Conservation (phyloP, 2,888 invertebrate species). For the Busseola fusca region DNA sequence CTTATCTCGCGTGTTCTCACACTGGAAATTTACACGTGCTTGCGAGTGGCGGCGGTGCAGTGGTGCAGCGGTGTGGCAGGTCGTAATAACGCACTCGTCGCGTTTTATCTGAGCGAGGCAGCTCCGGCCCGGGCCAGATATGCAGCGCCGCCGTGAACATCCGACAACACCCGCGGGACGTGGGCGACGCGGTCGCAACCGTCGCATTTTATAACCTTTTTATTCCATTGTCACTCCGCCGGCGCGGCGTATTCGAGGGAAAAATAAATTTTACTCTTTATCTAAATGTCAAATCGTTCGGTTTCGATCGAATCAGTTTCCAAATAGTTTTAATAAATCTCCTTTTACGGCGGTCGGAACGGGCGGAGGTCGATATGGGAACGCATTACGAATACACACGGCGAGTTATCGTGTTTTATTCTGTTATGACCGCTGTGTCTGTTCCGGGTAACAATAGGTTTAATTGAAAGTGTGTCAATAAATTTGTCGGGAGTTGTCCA, state of each 20-base stretch:
- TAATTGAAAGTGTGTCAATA: constrained; percentile 89
- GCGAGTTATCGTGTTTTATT: constrained; percentile 87
- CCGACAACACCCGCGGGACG: constrained; percentile 83
- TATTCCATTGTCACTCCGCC: constrained; percentile 88
- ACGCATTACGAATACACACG: constrained; percentile 84
- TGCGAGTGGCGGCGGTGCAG: constrained; percentile 73
- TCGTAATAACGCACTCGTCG: constrained; percentile 84
- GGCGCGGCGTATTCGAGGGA: constrained; percentile 81
- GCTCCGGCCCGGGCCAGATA: constrained; percentile 71
- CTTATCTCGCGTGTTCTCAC: constrained; percentile 86
- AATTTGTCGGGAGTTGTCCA: constrained; percentile 83
- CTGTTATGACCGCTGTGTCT: constrained; percentile 85
- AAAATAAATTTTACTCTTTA: constrained; percentile 89
- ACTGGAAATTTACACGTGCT: constrained; percentile 88
- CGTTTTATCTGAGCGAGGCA: constrained; percentile 83
- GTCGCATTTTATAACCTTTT: constrained; percentile 88
- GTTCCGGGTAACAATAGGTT: constrained; percentile 85
- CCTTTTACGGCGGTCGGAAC: constrained; percentile 85
- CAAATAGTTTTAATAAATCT: constrained; percentile 90
- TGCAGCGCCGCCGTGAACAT: constrained; percentile 75
- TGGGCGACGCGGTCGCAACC: constrained; percentile 83
- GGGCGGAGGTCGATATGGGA: constrained; percentile 81
- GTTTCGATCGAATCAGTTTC: constrained; percentile 89
- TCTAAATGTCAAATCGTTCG: constrained; percentile 89
- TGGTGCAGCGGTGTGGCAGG: constrained; percentile 61